Percentiles rank a stretch among this genome's conserved stretches.
These are phyloP conservation scores for Atta texana DNA, from an alignment of 1,140 invertebrate species.

Conservation along the genomic window DNA sequence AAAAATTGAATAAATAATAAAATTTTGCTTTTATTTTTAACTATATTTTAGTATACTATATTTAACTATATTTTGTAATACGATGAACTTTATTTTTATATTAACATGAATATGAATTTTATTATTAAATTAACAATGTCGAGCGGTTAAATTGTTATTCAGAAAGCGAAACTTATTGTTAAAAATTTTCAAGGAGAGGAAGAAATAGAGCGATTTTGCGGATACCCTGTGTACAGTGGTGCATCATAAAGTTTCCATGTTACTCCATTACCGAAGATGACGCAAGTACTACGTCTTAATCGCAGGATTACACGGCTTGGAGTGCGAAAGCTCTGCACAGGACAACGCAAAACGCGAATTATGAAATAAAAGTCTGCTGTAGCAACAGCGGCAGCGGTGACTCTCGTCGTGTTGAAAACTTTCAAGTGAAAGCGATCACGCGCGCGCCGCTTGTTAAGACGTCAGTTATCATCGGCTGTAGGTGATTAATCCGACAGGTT, in stretches of 20 bases:
- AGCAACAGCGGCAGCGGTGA: background rate
- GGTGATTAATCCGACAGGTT: slow-evolving; percentile 67
- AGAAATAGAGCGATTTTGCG: background rate
- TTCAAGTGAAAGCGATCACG: slow-evolving; percentile 67
- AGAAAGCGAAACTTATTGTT: background rate
- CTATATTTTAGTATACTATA: background rate
- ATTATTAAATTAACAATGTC: background rate
- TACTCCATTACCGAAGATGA: slow-evolving; percentile 46
- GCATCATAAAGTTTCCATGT: slow-evolving; percentile 28
- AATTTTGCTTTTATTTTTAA: background rate
- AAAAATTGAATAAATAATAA: background rate
- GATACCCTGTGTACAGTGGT: background rate
- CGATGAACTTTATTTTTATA: background rate
- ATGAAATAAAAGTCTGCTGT: slow-evolving; percentile 34
- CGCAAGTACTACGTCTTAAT: slow-evolving; percentile 60
- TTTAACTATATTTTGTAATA: background rate
- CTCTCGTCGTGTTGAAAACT: slow-evolving; percentile 53
- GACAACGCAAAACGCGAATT: slow-evolving; percentile 31
- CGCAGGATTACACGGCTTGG: slow-evolving; percentile 41
- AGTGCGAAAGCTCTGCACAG: slow-evolving; percentile 6
- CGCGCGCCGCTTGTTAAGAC: slow-evolving; percentile 64
- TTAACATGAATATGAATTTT: background rate
- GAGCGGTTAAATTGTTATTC: background rate
- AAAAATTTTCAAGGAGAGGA: background rate
- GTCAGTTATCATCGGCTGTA: slow-evolving; percentile 66